Evolutionary conservation across 35 echinoderm and acorn worm genomes (phyloP), one percentile per base, ranked within the genome.

Genomic region (Patiria miniata): DNA sequence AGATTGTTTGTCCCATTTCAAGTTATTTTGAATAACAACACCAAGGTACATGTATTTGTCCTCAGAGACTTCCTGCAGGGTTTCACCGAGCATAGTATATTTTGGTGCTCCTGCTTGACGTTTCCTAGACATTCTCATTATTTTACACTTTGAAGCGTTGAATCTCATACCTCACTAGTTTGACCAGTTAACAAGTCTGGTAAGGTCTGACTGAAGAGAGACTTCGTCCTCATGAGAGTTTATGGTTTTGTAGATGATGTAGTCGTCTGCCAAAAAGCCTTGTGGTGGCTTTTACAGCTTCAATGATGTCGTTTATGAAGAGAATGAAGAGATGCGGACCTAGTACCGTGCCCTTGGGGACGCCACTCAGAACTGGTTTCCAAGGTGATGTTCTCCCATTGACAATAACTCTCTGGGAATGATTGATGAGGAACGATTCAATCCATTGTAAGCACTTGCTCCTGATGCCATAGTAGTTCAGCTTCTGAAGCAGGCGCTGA

Each of bases 301-400:
- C 40, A 10, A 40, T 21, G 47, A 88, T 80, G 51, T 80, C 86
- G 28, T 85, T 88, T 12, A 81, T 88, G 28, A 58, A 81, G 40
- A 88, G 17, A 16, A 88, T 8, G 42, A 88, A 81, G 0, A 58
- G 32, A 21, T 80, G 47, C 4, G 86, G 86, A 57, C 86, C 86
- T 1, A 88, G 22, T 12, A 88, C 77, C 39, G 86, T 88, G 30
- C 86, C 86, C 33, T 88, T 76, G 10, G 86, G 86, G 0, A 77
- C 77, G 10, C 84, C 77, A 81, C n/a, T 80, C 14, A 80, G 7
- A 17, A 88, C 85, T 59, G 78, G 73, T 7, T 36, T 19, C 78
- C 77, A 88, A 1, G 76, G n/a, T n/a, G n/a, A n/a, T n/a, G n/a
- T n/a, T n/a, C n/a, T n/a, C n/a, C n/a, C n/a, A n/a, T n/a, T n/a